These are phyloP conservation scores for Ctena decussata DNA, from an alignment of 2,888 invertebrate genomes.

Conservation along the genomic window DNA sequence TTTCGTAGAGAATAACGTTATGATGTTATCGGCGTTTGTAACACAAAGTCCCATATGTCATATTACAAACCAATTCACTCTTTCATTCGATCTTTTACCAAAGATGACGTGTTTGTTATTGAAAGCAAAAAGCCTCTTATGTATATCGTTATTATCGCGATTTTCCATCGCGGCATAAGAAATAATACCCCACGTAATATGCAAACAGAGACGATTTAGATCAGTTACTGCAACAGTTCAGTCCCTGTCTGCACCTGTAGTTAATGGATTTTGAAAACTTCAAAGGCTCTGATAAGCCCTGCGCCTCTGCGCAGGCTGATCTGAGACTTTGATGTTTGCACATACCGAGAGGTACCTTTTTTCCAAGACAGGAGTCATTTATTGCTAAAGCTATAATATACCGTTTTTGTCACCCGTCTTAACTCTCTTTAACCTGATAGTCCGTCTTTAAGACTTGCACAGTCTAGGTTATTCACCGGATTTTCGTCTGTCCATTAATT, in stretches of 20 bases:
- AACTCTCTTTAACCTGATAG: not conserved
- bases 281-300: too few relatives aligned
- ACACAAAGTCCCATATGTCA: not conserved
- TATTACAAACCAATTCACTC: conserved; percentile 9
- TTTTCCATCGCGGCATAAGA: not conserved
- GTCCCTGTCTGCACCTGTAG: not conserved
- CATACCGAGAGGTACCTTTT: too few relatives aligned
- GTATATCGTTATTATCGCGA: not conserved
- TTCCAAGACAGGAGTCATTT: too few relatives aligned
- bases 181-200: not conserved
- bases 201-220: too few relatives aligned
- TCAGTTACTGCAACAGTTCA: too few relatives aligned
- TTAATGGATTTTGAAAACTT: not conserved
- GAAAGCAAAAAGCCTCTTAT: not conserved
- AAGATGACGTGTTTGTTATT: not conserved
- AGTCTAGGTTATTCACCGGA: too few relatives aligned
- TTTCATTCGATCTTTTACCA: not conserved
- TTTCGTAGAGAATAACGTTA: not conserved
- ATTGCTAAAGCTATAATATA: too few relatives aligned
- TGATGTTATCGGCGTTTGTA: not conserved
- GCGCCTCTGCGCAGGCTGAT: too few relatives aligned
- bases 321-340: too few relatives aligned
- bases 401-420: not conserved
- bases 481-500: too few relatives aligned
- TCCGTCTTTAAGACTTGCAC: too few relatives aligned